These are phyloP conservation scores for Stenichneumon culpator DNA, from an alignment of 2,888 invertebrate species.

Conservation along the genomic window DNA sequence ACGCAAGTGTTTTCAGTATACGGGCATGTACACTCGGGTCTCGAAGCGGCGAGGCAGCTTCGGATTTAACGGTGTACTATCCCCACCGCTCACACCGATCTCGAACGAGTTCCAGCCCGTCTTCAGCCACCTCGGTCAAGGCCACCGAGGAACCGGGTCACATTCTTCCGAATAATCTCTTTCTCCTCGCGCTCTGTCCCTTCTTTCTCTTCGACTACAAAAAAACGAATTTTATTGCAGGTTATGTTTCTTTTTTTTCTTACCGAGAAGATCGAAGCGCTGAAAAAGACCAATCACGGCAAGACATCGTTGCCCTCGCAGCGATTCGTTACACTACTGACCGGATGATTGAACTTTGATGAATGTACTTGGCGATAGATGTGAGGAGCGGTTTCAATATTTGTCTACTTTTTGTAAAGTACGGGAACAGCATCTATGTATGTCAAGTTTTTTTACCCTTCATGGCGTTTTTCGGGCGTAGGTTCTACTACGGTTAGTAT, in stretches of 20 bases:
- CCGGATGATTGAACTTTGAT: background rate
- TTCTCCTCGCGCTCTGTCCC: conserved; percentile 14
- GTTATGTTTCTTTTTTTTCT: background rate
- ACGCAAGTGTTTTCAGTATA: conserved; percentile 33
- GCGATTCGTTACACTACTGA: background rate
- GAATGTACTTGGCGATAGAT: no score
- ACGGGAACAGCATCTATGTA: background rate
- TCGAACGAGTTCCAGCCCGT: conserved; percentile 70
- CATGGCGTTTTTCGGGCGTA: no score
- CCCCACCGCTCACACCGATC: conserved; percentile 56
- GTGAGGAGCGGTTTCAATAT: no score
- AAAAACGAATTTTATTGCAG: background rate
- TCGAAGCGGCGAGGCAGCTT: conserved; percentile 55
- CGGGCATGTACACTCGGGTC: conserved; percentile 42
- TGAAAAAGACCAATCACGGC: conserved; percentile 3
- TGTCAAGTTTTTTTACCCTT: no score
- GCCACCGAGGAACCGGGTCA: conserved; percentile 82
- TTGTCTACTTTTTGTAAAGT: no score
- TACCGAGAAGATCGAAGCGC: no score
- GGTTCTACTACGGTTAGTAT: background rate
- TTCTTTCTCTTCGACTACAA: background rate
- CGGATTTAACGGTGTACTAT: conserved; percentile 70
- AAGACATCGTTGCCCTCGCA: background rate
- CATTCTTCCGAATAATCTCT: conserved; percentile 70
- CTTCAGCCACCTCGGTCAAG: conserved; percentile 82